phyloP scores from a whole-genome alignment of 2,888 invertebrate species.

The Drosophila rubida region DNA sequence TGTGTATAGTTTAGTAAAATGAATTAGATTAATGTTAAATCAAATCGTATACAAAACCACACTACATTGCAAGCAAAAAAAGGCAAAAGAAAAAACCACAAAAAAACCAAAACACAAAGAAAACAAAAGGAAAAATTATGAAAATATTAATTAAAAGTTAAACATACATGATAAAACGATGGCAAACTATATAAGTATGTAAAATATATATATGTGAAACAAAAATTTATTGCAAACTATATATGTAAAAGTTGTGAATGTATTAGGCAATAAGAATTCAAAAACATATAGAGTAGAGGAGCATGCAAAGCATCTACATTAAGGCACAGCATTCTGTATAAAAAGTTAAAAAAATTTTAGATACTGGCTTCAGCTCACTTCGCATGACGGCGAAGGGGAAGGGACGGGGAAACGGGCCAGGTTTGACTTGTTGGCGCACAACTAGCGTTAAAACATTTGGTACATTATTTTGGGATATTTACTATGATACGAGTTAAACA shows the following conservation, averaged over 20 bases:
- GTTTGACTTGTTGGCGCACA: slow-evolving; percentile 38
- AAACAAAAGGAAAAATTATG: background rate
- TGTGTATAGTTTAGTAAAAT: slow-evolving; percentile 80
- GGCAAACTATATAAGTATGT: slow-evolving; percentile 21
- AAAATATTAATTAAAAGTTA: slow-evolving; percentile 24
- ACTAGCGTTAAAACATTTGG: slow-evolving; percentile 35
- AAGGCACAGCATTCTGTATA: slow-evolving; percentile 66
- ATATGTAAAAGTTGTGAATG: slow-evolving; percentile 69
- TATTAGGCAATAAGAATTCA: slow-evolving; percentile 43
- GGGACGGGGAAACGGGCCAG: slow-evolving; percentile 3
- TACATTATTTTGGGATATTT: slow-evolving; percentile 21
- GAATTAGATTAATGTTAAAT: slow-evolving; percentile 74
- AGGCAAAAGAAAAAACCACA: background rate
- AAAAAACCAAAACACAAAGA: background rate
- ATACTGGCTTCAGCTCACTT: slow-evolving; percentile 14
- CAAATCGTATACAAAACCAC: slow-evolving; percentile 48
- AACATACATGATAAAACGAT: slow-evolving; percentile 33
- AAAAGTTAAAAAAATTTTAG: slow-evolving; percentile 39
- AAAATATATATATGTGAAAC: slow-evolving; percentile 38
- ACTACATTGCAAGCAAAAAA: slow-evolving; percentile 15
- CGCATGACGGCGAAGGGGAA: too few relatives aligned
- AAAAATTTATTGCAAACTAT: slow-evolving; percentile 53
- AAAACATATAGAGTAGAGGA: slow-evolving; percentile 39
- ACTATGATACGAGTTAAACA: slow-evolving; percentile 6
- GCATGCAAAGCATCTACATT: slow-evolving; percentile 74